Conservation (phyloP, 1,140 invertebrate species). For the Monochamus saltuarius region DNA sequence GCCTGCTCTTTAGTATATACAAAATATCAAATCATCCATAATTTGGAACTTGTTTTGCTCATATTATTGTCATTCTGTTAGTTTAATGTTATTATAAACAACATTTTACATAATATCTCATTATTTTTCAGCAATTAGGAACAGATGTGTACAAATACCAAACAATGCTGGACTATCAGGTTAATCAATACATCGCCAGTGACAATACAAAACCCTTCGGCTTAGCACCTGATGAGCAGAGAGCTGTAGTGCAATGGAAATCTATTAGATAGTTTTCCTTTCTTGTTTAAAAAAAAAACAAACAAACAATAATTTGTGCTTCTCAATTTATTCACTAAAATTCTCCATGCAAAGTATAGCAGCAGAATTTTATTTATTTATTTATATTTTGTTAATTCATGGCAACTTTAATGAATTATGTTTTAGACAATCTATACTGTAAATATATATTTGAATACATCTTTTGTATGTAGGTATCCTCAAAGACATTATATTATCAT, state of each 20-base stretch:
- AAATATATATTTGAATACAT: no score
- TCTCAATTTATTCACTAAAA: no score
- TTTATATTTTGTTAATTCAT: no score
- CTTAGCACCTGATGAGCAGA: conserved; percentile 70
- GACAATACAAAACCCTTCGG: conserved; percentile 73
- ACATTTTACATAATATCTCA: background rate
- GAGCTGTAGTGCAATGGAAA: conserved; percentile 77
- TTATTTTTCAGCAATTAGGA: conserved; percentile 70
- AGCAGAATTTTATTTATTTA: no score
- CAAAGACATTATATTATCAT: no score
- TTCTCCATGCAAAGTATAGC: no score
- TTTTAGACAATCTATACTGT: no score
- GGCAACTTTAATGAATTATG: no score
- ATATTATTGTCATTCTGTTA: conserved; percentile 5
- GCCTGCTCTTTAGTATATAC: background rate
- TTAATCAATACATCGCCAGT: conserved; percentile 71
- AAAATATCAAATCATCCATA: background rate
- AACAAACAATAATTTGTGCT: no score
- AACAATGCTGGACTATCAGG: conserved; percentile 74
- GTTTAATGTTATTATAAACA: background rate
- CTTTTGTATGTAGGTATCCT: no score
- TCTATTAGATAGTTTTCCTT: conserved; percentile 21
- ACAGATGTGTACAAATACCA: conserved; percentile 78
- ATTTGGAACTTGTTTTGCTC: background rate
- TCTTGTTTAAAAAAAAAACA: no score